phyloP scores from a whole-genome alignment of 1,140 invertebrate genomes.

The Bathynomus jamesi region DNA sequence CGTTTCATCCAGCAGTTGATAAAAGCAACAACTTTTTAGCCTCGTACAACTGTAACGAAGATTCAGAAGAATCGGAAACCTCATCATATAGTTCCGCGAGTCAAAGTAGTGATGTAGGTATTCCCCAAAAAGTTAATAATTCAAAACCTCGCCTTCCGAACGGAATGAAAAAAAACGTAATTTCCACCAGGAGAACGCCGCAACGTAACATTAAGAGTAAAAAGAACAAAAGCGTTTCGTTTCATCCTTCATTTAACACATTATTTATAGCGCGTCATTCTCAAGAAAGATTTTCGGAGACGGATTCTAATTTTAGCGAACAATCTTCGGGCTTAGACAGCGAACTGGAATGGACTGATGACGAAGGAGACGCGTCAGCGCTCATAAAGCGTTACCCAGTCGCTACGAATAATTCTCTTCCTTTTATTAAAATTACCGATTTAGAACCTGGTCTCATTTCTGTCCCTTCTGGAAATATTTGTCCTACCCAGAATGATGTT shows the following conservation, averaged over 20 bases:
- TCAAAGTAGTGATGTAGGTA: not conserved
- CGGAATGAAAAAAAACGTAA: too few relatives aligned
- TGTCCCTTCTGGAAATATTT: slow-evolving; percentile 8
- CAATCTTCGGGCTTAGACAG: not conserved
- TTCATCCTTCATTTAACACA: not conserved
- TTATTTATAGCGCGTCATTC: not conserved
- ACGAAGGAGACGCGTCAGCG: not conserved
- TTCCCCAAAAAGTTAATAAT: too few relatives aligned
- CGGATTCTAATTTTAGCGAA: not conserved
- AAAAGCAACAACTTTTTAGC: not conserved
- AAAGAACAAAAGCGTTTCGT: not conserved
- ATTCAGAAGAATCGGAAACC: not conserved
- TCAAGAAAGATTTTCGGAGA: not conserved
- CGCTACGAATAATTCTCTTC: not conserved
- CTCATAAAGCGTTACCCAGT: not conserved
- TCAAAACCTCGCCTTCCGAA: too few relatives aligned
- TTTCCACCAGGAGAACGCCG: too few relatives aligned
- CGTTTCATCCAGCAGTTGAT: not conserved
- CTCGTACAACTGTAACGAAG: not conserved
- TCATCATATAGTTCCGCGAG: not conserved
- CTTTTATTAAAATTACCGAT: slow-evolving; percentile 7
- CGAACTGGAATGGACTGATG: not conserved
- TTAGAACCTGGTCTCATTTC: not conserved
- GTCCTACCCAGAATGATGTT: slow-evolving; percentile 3
- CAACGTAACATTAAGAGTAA: too few relatives aligned